Base-by-base conservation (phyloP, 2,797 vertebrate genomes). In the Darevskia mixta region DNA sequence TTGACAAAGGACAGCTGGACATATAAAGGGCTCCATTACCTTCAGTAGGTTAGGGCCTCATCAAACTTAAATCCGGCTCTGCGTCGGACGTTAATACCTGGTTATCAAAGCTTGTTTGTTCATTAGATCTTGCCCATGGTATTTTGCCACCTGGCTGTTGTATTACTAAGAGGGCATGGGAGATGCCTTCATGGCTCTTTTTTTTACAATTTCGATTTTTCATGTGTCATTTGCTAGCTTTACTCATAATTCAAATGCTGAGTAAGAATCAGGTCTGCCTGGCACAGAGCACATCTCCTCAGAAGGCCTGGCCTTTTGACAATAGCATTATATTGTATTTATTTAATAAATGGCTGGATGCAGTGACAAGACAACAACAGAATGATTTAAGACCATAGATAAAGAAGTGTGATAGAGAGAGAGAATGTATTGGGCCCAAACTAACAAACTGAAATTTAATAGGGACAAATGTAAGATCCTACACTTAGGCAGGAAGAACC, bases 141-240 rank as follows among this genome's bases (percentile, higher is more conserved):
- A 43, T 58, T 86, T 38, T 25, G 1, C 23, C 29, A 23, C 35
- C 11, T 73, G n/a, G 9, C 25, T 43, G 66, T 25, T 66, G 80
- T 55, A 38, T 49, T 55, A 58, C n/a, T 17, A 29, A 23, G 3
- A 3, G 23, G 15, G 27, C 27, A 3, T 17, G n/a, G 29, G 18
- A 18, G 23, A 45, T 45, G 38, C 81, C 66, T 82, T n/a, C 10
- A 35, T n/a, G 77, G 10, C 45, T 49, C 45, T 49, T 3, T 15
- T 77, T 61, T 61, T 80, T 80, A 80, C 9, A 49, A 61, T 58
- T 84, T 84, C 32, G 10, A 49, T 79, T 86, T 86, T 45, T 86
- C 43, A 69, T 32, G 20, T 20, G 5, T 10, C n/a, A 3, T 58
- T 79, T 66, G 11, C 71, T 67, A 64, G 55, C n/a, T 15, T 75